phyloP scores from a whole-genome alignment of 2,797 vertebrate species.

The Micromesistius poutassou region DNA sequence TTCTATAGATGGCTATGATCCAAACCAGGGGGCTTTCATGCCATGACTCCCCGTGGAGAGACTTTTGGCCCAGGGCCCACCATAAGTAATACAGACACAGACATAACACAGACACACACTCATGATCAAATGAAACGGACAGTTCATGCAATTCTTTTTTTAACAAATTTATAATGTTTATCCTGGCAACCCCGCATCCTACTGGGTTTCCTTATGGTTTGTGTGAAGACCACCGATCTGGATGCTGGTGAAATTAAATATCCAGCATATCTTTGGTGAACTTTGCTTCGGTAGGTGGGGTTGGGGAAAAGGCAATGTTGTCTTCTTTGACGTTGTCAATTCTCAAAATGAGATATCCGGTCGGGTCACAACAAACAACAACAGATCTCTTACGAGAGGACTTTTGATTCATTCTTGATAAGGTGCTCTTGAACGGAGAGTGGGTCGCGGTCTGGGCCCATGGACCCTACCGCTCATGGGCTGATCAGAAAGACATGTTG shows the following conservation, averaged over 20 bases:
- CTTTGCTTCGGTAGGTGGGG: not conserved
- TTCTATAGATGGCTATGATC: not conserved
- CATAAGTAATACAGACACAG: not conserved
- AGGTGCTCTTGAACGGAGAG: constrained; percentile 46
- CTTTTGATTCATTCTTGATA: constrained; percentile 57
- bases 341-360: not conserved
- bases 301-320: not conserved
- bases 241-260: not conserved
- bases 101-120: no score
- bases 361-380: not conserved
- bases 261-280: not conserved
- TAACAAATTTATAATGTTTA: not conserved
- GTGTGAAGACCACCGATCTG: not conserved
- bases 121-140: no score
- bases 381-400: constrained; percentile 28
- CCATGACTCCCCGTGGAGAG: not conserved
- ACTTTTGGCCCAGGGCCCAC: not conserved
- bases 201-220: not conserved
- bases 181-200: not conserved
- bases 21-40: no score
- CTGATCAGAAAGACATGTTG: constrained; percentile 52
- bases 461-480: constrained; percentile 52
- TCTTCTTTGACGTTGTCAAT: not conserved
- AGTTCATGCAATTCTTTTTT: no score
- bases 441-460: constrained; percentile 66